Evolutionary conservation across 2,113 vertebrate species (phyloP).

Genomic region (Percopsis transmontana): DNA sequence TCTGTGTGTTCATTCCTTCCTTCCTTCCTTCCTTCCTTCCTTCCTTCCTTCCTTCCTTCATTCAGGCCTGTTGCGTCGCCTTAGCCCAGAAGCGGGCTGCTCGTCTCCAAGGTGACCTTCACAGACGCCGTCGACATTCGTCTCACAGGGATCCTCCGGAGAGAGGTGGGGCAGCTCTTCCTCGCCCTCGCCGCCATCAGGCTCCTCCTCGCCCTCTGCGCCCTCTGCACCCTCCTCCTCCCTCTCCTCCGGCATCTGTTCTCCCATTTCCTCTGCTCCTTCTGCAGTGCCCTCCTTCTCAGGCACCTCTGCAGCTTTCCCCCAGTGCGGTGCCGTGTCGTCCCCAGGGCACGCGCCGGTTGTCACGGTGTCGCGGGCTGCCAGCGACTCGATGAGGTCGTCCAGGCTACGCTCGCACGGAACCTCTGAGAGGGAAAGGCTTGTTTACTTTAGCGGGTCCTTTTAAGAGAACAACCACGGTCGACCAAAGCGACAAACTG

Average conservation of each 20-base stretch:
- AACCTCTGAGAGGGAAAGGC: conserved; percentile 62
- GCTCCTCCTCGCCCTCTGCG: conserved; percentile 27
- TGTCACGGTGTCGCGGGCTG: conserved; percentile 48
- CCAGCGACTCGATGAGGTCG: conserved; percentile 83
- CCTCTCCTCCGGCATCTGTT: conserved; percentile 19
- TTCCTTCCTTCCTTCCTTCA: conserved; percentile 58
- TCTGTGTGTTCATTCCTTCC: neutral
- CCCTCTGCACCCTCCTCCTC: conserved; percentile 7
- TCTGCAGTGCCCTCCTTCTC: neutral
- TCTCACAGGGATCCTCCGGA: conserved; percentile 48
- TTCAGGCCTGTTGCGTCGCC: conserved; percentile 80
- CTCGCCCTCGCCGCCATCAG: conserved; percentile 27
- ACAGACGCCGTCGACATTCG: conserved; percentile 54
- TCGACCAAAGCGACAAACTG: neutral
- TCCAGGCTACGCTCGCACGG: conserved; percentile 82
- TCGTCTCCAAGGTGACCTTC: conserved; percentile 27
- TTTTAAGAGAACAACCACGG: neutral
- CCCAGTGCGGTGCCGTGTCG: neutral
- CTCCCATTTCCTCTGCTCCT: conserved; percentile 35
- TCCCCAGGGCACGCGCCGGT: neutral
- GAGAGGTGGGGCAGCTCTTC: conserved; percentile 48
- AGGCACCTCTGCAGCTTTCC: neutral
- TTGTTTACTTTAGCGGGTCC: neutral
- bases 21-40: conserved; percentile 63
- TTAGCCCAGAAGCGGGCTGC: conserved; percentile 63